Conservation (phyloP, 2,888 invertebrate species). For the Cephus spinipes region DNA sequence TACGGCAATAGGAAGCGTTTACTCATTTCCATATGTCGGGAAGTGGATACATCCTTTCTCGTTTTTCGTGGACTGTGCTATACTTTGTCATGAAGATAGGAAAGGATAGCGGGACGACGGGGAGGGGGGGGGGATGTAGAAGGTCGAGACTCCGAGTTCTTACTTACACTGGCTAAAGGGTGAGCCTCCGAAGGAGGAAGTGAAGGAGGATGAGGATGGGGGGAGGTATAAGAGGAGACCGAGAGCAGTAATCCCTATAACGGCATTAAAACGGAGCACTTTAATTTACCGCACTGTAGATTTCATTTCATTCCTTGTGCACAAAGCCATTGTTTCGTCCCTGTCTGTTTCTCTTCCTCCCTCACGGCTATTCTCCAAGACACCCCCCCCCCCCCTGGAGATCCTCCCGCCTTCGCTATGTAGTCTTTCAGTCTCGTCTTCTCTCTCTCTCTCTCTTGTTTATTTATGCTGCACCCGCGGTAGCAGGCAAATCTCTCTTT, state of each 20-base stretch:
- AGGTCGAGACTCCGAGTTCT: conserved; percentile 1
- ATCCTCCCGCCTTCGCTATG: background rate
- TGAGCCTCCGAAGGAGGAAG: conserved; percentile 15
- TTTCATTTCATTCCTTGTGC: conserved; percentile 58
- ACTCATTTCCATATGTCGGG: background rate
- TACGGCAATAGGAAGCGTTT: background rate
- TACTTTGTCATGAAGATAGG: conserved; percentile 12
- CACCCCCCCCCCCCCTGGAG: background rate
- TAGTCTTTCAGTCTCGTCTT: background rate
- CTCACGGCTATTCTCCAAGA: conserved; percentile 19
- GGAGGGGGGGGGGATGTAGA: background rate
- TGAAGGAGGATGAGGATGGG: background rate
- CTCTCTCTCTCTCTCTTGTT: conserved; percentile 21
- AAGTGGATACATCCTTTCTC: background rate
- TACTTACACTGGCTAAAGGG: conserved; percentile 1
- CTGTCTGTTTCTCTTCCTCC: conserved; percentile 47
- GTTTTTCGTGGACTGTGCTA: background rate
- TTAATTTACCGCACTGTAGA: conserved; percentile 63
- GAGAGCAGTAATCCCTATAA: conserved; percentile 35
- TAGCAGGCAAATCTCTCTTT: conserved; percentile 46
- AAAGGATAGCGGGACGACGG: conserved; percentile 1
- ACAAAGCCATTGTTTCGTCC: conserved; percentile 34
- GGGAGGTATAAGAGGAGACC: background rate
- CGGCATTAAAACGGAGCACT: conserved; percentile 14
- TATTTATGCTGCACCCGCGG: conserved; percentile 45